Percentiles rank a stretch among this genome's conserved stretches.
Evolutionary conservation across 2,797 vertebrate species (phyloP).

Genomic region (Sebastiscus albofasciatus): DNA sequence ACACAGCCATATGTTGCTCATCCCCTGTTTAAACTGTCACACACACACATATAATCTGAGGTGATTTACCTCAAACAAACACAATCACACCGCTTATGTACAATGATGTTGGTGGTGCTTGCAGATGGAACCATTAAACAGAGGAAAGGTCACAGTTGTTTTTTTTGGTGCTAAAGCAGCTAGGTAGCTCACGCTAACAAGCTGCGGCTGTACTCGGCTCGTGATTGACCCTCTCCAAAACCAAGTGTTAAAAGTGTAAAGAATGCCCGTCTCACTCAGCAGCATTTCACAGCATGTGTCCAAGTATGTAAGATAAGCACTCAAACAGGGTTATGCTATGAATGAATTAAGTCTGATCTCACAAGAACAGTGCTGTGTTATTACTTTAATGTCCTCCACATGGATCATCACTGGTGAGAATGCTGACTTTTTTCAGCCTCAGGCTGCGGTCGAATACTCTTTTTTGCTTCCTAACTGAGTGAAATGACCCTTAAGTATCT

Average conservation of each 20-base stretch:
- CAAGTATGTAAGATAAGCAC: background rate
- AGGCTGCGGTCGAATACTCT: background rate
- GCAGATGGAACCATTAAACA: too few species aligned
- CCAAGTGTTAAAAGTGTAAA: background rate
- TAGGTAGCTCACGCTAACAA: too few species aligned
- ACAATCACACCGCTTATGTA: background rate
- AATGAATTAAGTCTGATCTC: background rate
- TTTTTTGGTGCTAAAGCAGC: too few species aligned
- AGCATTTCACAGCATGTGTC: background rate
- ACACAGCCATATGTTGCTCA: constrained; percentile 69
- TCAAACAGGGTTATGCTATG: background rate
- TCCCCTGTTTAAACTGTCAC: constrained; percentile 37
- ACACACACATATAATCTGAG: constrained; percentile 15
- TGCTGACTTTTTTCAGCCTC: background rate
- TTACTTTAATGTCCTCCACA: background rate
- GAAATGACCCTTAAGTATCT: background rate
- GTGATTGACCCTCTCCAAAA: background rate
- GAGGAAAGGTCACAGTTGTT: too few species aligned
- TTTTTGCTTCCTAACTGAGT: background rate
- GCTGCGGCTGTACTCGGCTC: accelerated
- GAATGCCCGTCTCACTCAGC: too few species aligned
- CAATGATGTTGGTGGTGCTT: too few species aligned
- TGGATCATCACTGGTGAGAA: background rate
- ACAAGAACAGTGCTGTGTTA: background rate
- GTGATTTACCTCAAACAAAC: constrained; percentile 39